These are phyloP conservation scores for Caenorhabditis angaria DNA, from an alignment of 2,888 invertebrate genomes.

Conservation along the genomic window DNA sequence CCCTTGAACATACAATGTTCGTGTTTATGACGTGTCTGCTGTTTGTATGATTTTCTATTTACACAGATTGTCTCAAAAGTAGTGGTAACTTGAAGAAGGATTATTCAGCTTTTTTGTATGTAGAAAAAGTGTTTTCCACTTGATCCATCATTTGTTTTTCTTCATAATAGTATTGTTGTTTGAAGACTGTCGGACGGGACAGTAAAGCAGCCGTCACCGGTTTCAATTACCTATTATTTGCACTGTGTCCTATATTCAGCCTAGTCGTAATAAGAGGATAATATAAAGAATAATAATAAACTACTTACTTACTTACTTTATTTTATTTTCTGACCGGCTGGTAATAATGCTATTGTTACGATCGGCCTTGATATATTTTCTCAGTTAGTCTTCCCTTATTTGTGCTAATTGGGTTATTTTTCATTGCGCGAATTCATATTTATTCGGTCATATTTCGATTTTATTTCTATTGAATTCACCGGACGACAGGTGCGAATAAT, in stretches of 20 bases:
- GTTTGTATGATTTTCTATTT: not conserved
- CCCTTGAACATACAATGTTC: not conserved
- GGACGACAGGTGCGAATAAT: no score
- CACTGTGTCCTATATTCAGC: not conserved
- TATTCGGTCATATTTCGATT: not conserved
- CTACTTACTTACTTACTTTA: slow-evolving; percentile 1
- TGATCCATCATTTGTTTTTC: slow-evolving; percentile 2
- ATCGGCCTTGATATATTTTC: not conserved
- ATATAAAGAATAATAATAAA: not conserved
- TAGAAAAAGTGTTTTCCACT: slow-evolving; percentile 4
- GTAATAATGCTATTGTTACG: slow-evolving; percentile 1
- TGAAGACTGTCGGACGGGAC: not conserved
- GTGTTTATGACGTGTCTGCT: slow-evolving; percentile 1
- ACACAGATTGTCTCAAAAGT: slow-evolving; percentile 4
- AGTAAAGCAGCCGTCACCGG: not conserved
- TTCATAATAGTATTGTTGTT: not conserved
- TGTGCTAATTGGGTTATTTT: slow-evolving; percentile 1
- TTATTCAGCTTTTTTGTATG: slow-evolving; percentile 2
- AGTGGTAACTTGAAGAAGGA: slow-evolving; percentile 1
- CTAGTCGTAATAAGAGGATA: not conserved
- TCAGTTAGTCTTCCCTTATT: slow-evolving; percentile 1
- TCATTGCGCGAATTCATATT: no score
- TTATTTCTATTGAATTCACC: not conserved
- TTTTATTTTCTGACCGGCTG: no score
- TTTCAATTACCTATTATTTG: not conserved